Evolutionary conservation across 2,113 vertebrate species (phyloP).

Genomic region (Pseudopodoces humilis): DNA sequence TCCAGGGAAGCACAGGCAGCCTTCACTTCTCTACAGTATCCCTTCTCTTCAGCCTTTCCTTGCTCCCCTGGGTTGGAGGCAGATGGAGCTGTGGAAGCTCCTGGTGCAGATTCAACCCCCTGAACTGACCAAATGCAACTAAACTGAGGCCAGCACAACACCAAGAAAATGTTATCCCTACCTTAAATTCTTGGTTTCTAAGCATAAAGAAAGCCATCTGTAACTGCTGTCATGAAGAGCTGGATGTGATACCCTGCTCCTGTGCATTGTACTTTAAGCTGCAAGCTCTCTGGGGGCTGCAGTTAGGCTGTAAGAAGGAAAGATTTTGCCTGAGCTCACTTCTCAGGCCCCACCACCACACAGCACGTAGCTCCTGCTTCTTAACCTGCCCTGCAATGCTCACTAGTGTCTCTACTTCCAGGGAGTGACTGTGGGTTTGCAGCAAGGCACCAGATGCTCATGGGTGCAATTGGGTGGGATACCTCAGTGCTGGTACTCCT

Average conservation of each 20-base stretch:
- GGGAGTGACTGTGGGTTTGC: background rate
- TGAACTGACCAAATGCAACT: background rate
- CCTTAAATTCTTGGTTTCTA: background rate
- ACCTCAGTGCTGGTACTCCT: background rate
- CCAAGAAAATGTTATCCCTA: background rate
- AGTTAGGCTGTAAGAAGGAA: background rate
- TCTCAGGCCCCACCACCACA: background rate
- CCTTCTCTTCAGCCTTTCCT: background rate
- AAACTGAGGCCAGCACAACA: background rate
- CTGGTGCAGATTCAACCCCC: background rate
- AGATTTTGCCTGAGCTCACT: background rate
- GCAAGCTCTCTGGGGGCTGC: background rate
- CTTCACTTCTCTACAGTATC: too few species aligned
- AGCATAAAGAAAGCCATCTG: background rate
- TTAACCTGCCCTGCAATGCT: background rate
- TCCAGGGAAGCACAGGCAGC: background rate
- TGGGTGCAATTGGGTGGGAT: too few species aligned
- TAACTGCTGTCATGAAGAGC: background rate
- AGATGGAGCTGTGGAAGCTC: background rate
- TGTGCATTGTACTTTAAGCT: background rate
- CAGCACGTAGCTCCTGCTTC: background rate
- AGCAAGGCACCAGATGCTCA: background rate
- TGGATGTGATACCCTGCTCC: background rate
- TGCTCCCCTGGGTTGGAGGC: fast-evolving
- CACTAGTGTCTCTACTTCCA: background rate